Evolutionary conservation across 1,140 invertebrate genomes (phyloP).

Genomic region (Neotoxoptera formosana): DNA sequence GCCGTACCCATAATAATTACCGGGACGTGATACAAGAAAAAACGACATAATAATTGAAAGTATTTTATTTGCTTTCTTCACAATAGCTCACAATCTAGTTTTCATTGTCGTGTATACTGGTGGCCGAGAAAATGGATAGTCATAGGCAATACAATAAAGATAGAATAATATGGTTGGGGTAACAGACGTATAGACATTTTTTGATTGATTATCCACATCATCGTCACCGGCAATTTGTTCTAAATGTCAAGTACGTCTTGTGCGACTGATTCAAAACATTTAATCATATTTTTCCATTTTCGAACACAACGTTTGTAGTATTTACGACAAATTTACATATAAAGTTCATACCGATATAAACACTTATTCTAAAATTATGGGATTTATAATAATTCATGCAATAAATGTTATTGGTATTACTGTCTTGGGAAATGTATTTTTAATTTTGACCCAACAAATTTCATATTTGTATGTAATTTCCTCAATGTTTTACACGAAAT

Average conservation of each 20-base stretch:
- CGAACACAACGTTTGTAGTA: neutral
- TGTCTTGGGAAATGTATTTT: neutral
- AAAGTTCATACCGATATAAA: neutral
- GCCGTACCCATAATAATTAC: constrained; percentile 56
- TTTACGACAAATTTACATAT: neutral
- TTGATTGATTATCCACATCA: constrained; percentile 39
- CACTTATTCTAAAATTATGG: neutral
- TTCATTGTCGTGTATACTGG: constrained; percentile 38
- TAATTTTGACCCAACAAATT: neutral
- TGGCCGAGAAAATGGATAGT: constrained; percentile 25
- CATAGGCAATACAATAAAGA: neutral
- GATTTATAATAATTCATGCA: neutral
- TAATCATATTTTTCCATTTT: neutral
- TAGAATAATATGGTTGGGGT: neutral
- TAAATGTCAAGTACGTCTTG: constrained; percentile 57
- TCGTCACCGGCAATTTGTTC: constrained; percentile 23
- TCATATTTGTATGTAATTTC: neutral
- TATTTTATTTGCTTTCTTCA: constrained; percentile 55
- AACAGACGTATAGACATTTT: constrained; percentile 9
- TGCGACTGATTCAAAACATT: constrained; percentile 3
- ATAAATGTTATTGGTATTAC: neutral
- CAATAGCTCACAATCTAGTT: constrained; percentile 56
- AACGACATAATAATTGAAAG: constrained; percentile 58
- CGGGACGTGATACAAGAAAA: constrained; percentile 53
- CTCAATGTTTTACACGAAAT: neutral